Base-by-base conservation (phyloP, 2,797 vertebrate species). In the Setipinna tenuifilis region DNA sequence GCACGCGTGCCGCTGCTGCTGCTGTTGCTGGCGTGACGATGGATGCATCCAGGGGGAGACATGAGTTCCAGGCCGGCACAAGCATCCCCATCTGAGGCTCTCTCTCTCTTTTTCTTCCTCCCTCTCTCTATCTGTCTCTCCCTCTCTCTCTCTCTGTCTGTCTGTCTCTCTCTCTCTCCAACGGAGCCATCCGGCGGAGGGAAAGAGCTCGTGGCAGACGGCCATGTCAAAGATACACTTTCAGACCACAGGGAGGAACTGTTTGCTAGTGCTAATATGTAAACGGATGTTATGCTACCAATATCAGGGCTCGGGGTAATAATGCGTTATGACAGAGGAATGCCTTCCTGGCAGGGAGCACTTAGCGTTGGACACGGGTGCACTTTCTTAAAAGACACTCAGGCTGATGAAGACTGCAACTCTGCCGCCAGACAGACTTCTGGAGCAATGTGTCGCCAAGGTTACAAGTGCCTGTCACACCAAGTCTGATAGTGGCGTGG, bases 141-240 rank as follows among this genome's bases (percentile, higher is more conserved):
- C 5, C 35, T 41, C 5, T 41, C 35, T 41, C 35, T 41, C 35
- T 41, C 35, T 41, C 35, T 41, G 35, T 2, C 5, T 5, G 2
- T 41, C 35, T 41, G 2, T 41, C 35, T 41, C 35, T 41, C 5
- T 41, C 35, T 41, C 35, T 41, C 35, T 41, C 35, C 54, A 14
- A 17, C 65, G 16, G 65, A 71, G 65, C 25, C 28, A 71, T 71
- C 25, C 14, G 25, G 31, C 5, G 65, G 25, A 31, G 12, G 65
- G 25, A 71, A 71, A 71, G 65, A 16, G 65, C 31, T 28, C 12
- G 16, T 71, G 65, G 65, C 65, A 71, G 14, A 71, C 14, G 25
- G 25, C 65, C 65, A 71, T 71, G 65, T 71, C 65, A 71, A 71
- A 71, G 65, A 71, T 71, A 71, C 65, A 71, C 65, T 71, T 71